phyloP scores from a whole-genome alignment of 2,797 vertebrate genomes.

The Cichlasoma orientale region DNA sequence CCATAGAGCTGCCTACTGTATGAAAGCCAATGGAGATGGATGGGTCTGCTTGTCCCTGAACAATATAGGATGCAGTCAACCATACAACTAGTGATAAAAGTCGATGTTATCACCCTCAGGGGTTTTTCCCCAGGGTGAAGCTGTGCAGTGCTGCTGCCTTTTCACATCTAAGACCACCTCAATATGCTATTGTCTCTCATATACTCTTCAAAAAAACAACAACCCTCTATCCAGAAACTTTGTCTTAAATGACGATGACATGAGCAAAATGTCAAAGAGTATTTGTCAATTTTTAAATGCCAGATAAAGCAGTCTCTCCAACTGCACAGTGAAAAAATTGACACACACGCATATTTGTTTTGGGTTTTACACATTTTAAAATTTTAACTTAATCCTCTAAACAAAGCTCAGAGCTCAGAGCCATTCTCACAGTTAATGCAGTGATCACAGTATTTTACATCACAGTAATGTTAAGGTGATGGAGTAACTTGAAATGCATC shows the following conservation, averaged over 20 bases:
- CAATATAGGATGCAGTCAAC: constrained; percentile 75
- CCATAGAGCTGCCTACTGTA: constrained; percentile 53
- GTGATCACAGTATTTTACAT: background rate
- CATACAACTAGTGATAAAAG: constrained; percentile 77
- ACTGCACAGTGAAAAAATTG: background rate
- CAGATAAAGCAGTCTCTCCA: background rate
- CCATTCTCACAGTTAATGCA: too few relatives aligned
- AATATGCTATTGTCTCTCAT: constrained; percentile 21
- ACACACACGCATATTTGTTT: background rate
- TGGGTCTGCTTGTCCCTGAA: constrained; percentile 64
- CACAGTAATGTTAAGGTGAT: background rate
- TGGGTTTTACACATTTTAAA: background rate
- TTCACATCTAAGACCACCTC: constrained; percentile 23
- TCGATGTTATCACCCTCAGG: constrained; percentile 71
- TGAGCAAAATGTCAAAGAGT: constrained; percentile 6
- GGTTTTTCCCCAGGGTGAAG: constrained; percentile 52
- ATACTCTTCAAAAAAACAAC: constrained; percentile 14
- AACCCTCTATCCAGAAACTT: background rate
- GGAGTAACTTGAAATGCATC: background rate
- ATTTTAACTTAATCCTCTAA: background rate
- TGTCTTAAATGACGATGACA: constrained; percentile 13
- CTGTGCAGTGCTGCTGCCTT: constrained; percentile 33
- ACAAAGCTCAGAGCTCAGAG: background rate
- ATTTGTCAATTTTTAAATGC: constrained; percentile 31
- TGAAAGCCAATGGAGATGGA: constrained; percentile 74